Percentiles rank a stretch among this genome's conserved stretches.
Evolutionary conservation across 2,888 invertebrate species (phyloP).

Genomic region (Pachliopta kotzebuea): DNA sequence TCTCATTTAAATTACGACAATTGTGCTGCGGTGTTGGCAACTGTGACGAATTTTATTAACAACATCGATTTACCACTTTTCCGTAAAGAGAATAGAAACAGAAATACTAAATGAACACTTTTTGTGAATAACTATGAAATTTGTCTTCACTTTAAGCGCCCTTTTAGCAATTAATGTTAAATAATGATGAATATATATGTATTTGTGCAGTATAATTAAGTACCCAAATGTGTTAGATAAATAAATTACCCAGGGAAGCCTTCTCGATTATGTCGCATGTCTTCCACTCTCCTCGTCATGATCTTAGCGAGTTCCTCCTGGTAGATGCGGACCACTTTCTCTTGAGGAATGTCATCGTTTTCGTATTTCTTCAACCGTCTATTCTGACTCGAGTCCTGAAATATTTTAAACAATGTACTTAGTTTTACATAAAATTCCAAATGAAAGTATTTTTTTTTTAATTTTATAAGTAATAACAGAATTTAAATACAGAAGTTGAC

Average conservation of each 20-base stretch:
- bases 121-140: neutral
- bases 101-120: neutral
- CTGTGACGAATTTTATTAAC: neutral
- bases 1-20: slow-evolving; percentile 52
- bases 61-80: neutral
- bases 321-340: slow-evolving; percentile 96
- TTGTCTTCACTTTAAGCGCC: too few relatives aligned
- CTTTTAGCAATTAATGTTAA: too few relatives aligned
- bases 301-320: slow-evolving; percentile 97
- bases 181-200: too few relatives aligned
- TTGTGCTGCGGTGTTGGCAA: neutral
- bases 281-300: slow-evolving; percentile 89
- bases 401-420: slow-evolving; percentile 28
- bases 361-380: slow-evolving; percentile 92
- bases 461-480: neutral
- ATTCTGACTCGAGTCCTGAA: slow-evolving; percentile 84
- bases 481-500: too few relatives aligned
- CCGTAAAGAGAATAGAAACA: too few relatives aligned
- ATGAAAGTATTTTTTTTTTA: neutral
- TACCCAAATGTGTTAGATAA: too few relatives aligned
- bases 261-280: slow-evolving; percentile 87
- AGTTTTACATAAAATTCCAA: neutral
- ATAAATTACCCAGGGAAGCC: slow-evolving; percentile 87
- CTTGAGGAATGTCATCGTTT: slow-evolving; percentile 97
- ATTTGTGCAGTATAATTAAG: too few relatives aligned